These are phyloP conservation scores for Amia ocellicauda DNA, from an alignment of 2,113 vertebrate genomes.

Conservation along the genomic window DNA sequence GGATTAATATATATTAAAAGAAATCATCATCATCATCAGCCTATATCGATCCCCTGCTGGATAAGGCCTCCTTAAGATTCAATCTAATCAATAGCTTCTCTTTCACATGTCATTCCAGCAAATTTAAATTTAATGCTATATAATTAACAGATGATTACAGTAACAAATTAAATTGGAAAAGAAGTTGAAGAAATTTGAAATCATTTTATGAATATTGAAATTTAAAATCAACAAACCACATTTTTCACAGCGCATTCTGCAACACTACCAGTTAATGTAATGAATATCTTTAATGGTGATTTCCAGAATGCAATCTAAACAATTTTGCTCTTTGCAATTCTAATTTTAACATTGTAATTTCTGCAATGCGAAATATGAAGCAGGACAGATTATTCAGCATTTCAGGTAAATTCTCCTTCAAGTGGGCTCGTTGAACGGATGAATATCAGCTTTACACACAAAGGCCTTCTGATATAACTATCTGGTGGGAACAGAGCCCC, in stretches of 20 bases:
- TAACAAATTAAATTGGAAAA: no score
- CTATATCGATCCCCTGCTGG: no score
- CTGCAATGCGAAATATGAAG: slow-evolving; percentile 17
- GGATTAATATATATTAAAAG: slow-evolving; percentile 21
- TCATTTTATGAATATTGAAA: no score
- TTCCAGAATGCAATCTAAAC: background rate
- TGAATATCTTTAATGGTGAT: background rate
- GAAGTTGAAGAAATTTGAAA: no score
- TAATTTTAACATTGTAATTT: background rate
- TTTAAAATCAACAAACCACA: background rate
- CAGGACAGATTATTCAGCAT: slow-evolving; percentile 12
- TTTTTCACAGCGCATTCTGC: no score
- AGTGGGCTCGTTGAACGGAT: slow-evolving; percentile 36
- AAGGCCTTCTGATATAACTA: slow-evolving; percentile 27
- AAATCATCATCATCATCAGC: slow-evolving; percentile 17
- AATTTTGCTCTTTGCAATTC: background rate
- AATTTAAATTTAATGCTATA: no score
- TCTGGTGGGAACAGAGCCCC: slow-evolving; percentile 35
- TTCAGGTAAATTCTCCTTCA: slow-evolving; percentile 37
- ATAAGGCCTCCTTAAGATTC: no score
- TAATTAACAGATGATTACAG: no score
- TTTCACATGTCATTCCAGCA: no score
- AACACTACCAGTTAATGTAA: no score
- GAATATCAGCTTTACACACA: slow-evolving; percentile 21
- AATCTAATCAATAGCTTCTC: no score